phyloP scores from a whole-genome alignment of 1,140 invertebrate species.

The Eriocheir sinensis region DNA sequence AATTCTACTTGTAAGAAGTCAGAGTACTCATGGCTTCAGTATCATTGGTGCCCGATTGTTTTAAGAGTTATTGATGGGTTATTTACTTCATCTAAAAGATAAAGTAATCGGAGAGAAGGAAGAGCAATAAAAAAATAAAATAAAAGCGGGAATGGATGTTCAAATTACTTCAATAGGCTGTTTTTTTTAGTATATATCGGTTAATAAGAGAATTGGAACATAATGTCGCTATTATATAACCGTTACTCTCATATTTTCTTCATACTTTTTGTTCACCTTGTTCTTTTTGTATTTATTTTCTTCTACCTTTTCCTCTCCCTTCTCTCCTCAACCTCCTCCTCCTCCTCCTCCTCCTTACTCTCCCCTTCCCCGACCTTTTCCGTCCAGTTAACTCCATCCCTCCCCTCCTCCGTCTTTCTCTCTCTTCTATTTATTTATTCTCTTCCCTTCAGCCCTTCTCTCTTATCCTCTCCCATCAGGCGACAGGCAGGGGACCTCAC shows the following conservation, averaged over 20 bases:
- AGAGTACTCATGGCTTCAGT: too few relatives aligned
- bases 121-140: slow-evolving; percentile 32
- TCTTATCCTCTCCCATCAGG: too few relatives aligned
- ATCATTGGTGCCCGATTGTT: slow-evolving; percentile 84
- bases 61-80: slow-evolving; percentile 85
- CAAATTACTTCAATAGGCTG: background rate
- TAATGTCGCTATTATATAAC: background rate
- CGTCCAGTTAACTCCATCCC: too few relatives aligned
- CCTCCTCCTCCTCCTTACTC: background rate
- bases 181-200: background rate
- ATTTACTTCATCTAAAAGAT: slow-evolving; percentile 85
- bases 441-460: background rate
- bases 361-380: too few relatives aligned
- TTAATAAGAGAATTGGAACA: background rate
- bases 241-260: too few relatives aligned
- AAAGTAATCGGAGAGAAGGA: slow-evolving; percentile 82
- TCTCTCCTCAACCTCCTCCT: background rate
- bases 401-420: background rate
- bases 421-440: background rate
- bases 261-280: too few relatives aligned
- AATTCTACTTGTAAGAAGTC: slow-evolving; percentile 33
- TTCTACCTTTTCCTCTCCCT: too few relatives aligned
- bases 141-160: too few relatives aligned
- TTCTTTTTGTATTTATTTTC: too few relatives aligned
- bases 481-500: background rate